Conservation (phyloP, 1,140 invertebrate species). For the Drosophila tristis region DNA sequence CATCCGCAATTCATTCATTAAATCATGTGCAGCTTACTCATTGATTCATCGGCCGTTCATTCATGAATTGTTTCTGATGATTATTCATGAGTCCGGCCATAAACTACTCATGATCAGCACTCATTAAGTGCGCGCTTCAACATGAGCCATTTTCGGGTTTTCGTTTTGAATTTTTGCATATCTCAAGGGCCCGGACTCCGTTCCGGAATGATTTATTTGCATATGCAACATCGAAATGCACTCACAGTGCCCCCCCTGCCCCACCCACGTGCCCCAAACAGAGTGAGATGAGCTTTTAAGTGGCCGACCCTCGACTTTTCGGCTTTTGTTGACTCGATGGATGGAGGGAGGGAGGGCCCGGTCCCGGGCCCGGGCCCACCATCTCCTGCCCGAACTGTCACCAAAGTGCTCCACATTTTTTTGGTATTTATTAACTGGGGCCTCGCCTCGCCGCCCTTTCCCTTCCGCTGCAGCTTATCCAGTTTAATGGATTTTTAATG, state of each 20-base stretch:
- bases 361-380: too few relatives aligned
- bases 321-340: constrained; percentile 22
- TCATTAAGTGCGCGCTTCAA: constrained; percentile 21
- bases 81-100: constrained; percentile 13
- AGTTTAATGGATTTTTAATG: constrained; percentile 82
- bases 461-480: constrained; percentile 42
- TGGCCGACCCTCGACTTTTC: constrained; percentile 61
- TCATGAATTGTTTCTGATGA: not conserved
- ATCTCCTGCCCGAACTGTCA: constrained; percentile 46
- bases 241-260: constrained; percentile 38
- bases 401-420: constrained; percentile 67
- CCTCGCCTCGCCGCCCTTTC: constrained; percentile 12
- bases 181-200: constrained; percentile 26
- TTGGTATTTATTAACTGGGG: constrained; percentile 69
- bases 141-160: constrained; percentile 32
- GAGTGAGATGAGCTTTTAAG: constrained; percentile 71
- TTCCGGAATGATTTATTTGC: constrained; percentile 74
- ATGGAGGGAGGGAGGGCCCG: too few relatives aligned
- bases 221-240: constrained; percentile 82
- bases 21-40: too few relatives aligned
- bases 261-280: too few relatives aligned
- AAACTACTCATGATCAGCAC: constrained; percentile 35
- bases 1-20: too few relatives aligned
- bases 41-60: not conserved
- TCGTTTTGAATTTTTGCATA: constrained; percentile 26